Percentiles rank a stretch among this genome's conserved stretches.
phyloP scores from a whole-genome alignment of 2,113 vertebrate genomes.

The Panthera tigris region DNA sequence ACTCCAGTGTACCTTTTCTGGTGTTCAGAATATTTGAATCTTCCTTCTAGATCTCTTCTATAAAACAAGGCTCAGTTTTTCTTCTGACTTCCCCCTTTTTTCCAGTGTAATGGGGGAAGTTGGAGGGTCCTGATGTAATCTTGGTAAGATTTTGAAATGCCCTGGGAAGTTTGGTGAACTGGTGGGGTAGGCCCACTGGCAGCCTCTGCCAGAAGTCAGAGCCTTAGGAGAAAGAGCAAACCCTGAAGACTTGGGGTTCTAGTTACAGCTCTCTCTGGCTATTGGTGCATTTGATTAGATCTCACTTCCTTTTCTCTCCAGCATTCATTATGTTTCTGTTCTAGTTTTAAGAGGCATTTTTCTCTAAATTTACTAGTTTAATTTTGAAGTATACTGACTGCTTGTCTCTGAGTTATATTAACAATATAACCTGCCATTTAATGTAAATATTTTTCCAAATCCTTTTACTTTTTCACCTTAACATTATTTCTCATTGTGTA shows the following conservation, averaged over 20 bases:
- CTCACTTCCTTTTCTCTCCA: background rate
- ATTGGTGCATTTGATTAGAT: background rate
- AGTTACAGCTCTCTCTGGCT: background rate
- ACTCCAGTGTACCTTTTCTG: background rate
- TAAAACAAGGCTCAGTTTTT: background rate
- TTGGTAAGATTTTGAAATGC: slow-evolving; percentile 5
- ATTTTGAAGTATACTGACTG: background rate
- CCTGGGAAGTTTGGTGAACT: background rate
- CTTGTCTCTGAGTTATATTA: background rate
- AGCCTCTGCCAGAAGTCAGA: background rate
- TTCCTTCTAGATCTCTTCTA: background rate
- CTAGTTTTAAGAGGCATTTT: background rate
- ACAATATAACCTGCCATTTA: background rate
- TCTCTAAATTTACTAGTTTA: slow-evolving; percentile 13
- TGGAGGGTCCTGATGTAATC: background rate
- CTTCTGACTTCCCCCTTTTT: slow-evolving; percentile 12
- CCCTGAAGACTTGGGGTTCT: background rate
- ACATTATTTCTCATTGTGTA: slow-evolving; percentile 8
- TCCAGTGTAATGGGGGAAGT: background rate
- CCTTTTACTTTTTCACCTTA: background rate
- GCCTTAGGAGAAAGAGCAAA: background rate
- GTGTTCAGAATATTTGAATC: slow-evolving; percentile 35
- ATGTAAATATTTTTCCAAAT: background rate
- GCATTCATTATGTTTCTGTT: background rate
- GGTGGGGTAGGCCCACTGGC: background rate